Percentiles rank a stretch among this genome's conserved stretches.
Conservation (phyloP, 1,140 invertebrate species). For the Aphelinus atriplicis region DNA sequence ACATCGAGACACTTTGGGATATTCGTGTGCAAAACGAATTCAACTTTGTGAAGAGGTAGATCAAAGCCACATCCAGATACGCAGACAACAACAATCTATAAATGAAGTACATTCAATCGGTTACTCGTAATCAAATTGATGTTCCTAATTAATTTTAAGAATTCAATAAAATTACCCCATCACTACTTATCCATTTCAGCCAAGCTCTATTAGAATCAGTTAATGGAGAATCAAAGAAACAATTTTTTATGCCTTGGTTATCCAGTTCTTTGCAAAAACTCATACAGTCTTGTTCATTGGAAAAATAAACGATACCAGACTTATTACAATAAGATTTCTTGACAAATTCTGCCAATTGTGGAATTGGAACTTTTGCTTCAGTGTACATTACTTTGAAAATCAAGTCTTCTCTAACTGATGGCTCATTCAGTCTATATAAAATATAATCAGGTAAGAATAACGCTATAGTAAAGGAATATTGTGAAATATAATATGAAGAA, state of each 20-base stretch:
- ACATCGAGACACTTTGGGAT: not conserved
- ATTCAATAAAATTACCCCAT: not conserved
- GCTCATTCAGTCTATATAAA: slow-evolving; percentile 16
- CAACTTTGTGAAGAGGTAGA: not conserved
- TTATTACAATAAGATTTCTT: not conserved
- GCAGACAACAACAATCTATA: slow-evolving; percentile 16
- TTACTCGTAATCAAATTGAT: no score
- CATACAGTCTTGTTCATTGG: slow-evolving; percentile 1
- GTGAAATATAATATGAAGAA: no score
- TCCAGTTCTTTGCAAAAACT: not conserved
- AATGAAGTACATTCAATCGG: not conserved
- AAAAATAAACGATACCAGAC: slow-evolving; percentile 13
- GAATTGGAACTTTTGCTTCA: not conserved
- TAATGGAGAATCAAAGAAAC: not conserved
- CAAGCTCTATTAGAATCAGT: not conserved
- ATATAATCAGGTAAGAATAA: no score
- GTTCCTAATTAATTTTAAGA: no score
- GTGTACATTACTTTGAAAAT: slow-evolving; percentile 26
- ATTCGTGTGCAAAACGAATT: slow-evolving; percentile 1
- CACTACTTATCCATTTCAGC: not conserved
- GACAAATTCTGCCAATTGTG: slow-evolving; percentile 8
- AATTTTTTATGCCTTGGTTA: not conserved
- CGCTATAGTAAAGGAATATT: no score
- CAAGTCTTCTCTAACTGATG: not conserved
- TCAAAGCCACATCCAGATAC: not conserved